phyloP scores from a whole-genome alignment of 2,888 invertebrate species.

The Synergus itoensis region DNA sequence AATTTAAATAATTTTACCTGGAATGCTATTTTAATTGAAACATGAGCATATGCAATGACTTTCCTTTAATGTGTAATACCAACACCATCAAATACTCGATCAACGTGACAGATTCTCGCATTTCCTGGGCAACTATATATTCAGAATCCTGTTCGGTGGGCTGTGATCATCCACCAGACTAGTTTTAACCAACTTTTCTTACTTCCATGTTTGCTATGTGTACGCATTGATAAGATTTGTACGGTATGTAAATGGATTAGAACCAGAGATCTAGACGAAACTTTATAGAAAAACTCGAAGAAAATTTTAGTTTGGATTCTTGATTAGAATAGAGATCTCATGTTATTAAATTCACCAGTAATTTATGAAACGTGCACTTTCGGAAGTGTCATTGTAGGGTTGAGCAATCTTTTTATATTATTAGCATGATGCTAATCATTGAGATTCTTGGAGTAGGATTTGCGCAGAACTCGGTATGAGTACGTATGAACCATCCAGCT shows the following conservation, averaged over 20 bases:
- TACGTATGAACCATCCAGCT: constrained; percentile 16
- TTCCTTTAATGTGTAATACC: constrained; percentile 23
- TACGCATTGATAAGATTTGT: constrained; percentile 16
- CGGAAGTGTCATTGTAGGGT: background rate
- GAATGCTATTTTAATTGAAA: constrained; percentile 65
- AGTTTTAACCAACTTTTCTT: constrained; percentile 4
- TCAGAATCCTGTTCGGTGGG: constrained; percentile 32
- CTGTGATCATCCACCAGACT: background rate
- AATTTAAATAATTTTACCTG: constrained; percentile 61
- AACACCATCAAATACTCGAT: constrained; percentile 16
- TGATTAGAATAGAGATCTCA: too few relatives aligned
- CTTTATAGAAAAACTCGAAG: background rate
- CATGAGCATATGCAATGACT: constrained; percentile 57
- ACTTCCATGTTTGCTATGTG: constrained; percentile 1
- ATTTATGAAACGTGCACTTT: background rate
- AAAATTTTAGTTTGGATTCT: too few relatives aligned
- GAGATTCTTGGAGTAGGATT: background rate
- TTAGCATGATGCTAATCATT: constrained; percentile 12
- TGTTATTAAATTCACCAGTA: background rate
- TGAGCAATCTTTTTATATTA: constrained; percentile 18
- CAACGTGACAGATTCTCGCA: background rate
- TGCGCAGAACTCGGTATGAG: constrained; percentile 11
- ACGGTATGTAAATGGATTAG: background rate
- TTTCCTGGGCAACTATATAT: background rate
- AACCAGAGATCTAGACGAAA: background rate